Conservation (phyloP, 1,140 invertebrate genomes). For the Drosophila navojoa region DNA sequence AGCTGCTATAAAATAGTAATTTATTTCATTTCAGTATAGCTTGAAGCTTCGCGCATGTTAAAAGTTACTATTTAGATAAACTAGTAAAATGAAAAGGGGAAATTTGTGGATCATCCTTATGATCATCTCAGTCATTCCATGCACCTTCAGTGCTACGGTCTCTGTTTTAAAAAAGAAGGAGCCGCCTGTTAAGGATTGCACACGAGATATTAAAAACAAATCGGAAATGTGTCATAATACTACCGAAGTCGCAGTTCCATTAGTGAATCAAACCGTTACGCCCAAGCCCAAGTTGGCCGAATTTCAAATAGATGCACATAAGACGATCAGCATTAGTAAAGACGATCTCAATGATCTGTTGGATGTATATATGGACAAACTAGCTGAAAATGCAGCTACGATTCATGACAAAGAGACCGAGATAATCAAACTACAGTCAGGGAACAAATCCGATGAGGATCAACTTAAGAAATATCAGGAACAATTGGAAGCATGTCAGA, state of each 20-base stretch:
- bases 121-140: conserved; percentile 16
- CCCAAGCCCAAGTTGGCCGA: conserved; percentile 53
- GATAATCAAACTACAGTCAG: conserved; percentile 44
- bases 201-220: conserved; percentile 26
- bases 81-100: conserved; percentile 16
- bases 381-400: conserved; percentile 60
- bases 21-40: conserved; percentile 12
- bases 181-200: conserved; percentile 15
- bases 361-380: conserved; percentile 61
- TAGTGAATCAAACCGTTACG: conserved; percentile 33
- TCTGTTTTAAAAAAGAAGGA: conserved; percentile 29
- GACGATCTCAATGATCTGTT: conserved; percentile 63
- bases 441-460: conserved; percentile 45
- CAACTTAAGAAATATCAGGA: conserved; percentile 45
- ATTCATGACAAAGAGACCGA: conserved; percentile 59
- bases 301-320: conserved; percentile 68
- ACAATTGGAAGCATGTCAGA: conserved; percentile 33
- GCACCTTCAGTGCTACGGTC: conserved; percentile 2
- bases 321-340: conserved; percentile 63
- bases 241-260: conserved; percentile 18
- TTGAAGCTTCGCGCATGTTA: background rate
- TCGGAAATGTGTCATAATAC: conserved; percentile 22
- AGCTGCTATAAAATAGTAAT: conserved; percentile 20
- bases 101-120: conserved; percentile 12
- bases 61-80: background rate